phyloP scores from a whole-genome alignment of 2,113 vertebrate genomes.

The Megaceryle maxima region DNA sequence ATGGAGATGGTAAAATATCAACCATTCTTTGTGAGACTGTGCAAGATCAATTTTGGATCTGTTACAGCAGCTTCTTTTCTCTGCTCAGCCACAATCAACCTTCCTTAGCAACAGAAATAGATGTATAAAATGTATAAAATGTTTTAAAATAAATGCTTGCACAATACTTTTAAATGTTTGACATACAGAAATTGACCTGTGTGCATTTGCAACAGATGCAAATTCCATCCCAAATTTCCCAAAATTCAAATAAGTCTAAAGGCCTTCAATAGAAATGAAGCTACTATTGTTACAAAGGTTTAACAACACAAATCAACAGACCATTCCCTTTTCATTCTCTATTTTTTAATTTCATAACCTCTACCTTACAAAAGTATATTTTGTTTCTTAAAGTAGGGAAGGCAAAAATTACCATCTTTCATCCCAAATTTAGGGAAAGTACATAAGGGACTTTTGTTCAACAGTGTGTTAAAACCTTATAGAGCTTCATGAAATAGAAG shows the following conservation, averaged over 20 bases:
- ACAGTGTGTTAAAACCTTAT: not conserved
- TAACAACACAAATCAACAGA: not conserved
- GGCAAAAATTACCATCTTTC: not conserved
- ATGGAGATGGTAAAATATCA: slow-evolving; percentile 72
- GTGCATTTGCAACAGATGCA: not conserved
- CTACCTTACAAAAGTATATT: not conserved
- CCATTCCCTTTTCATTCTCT: not conserved
- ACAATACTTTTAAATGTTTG: slow-evolving; percentile 24
- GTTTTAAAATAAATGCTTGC: slow-evolving; percentile 42
- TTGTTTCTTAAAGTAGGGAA: not conserved
- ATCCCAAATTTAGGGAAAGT: not conserved
- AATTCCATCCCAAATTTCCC: not conserved
- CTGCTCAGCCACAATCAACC: slow-evolving; percentile 61
- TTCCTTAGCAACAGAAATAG: slow-evolving; percentile 57
- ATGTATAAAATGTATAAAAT: slow-evolving; percentile 16
- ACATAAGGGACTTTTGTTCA: not conserved
- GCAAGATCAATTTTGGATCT: slow-evolving; percentile 60
- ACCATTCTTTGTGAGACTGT: slow-evolving; percentile 59
- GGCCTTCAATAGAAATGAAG: not conserved
- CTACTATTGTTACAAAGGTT: not conserved
- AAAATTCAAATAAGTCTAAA: not conserved
- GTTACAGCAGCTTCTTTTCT: slow-evolving; percentile 65
- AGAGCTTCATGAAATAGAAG: not conserved
- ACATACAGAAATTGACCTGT: slow-evolving; percentile 5
- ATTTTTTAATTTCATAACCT: not conserved